Percentiles rank a stretch among this genome's conserved stretches.
phyloP scores from a whole-genome alignment of 2,797 vertebrate genomes.

The Neopelma chrysocephalum region DNA sequence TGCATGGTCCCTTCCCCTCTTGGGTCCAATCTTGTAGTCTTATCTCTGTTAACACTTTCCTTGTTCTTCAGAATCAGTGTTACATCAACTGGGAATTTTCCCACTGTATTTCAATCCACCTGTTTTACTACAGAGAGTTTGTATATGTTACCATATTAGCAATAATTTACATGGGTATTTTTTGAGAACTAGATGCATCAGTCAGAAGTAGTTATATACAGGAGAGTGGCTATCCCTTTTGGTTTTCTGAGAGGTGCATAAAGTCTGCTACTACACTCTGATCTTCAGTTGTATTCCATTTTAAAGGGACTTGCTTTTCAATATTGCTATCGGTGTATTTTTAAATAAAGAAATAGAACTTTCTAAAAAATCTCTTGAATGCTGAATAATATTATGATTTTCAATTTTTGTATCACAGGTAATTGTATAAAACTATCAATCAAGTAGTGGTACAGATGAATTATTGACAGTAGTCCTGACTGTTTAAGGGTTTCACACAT shows the following conservation, averaged over 20 bases:
- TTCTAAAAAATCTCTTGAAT: background rate
- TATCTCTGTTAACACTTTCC: background rate
- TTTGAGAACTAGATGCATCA: background rate
- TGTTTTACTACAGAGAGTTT: background rate
- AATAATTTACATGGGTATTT: background rate
- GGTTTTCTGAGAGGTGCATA: background rate
- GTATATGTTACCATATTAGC: background rate
- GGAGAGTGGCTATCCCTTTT: background rate
- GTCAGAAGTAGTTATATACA: background rate
- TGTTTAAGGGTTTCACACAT: background rate
- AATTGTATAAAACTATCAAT: background rate
- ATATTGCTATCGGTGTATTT: background rate
- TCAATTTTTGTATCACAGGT: background rate
- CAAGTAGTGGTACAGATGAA: background rate
- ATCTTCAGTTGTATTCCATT: background rate
- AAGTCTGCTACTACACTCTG: background rate
- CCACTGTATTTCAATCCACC: background rate
- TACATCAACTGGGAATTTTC: background rate
- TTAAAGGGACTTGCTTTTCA: background rate
- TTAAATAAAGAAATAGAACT: background rate
- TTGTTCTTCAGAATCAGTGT: background rate
- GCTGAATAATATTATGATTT: background rate
- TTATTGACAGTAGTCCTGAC: background rate
- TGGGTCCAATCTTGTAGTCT: background rate
- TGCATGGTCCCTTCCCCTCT: background rate